Percentiles rank a stretch among this genome's conserved stretches.
Conservation (phyloP, 2,113 vertebrate genomes). For the Mungos mungo region DNA sequence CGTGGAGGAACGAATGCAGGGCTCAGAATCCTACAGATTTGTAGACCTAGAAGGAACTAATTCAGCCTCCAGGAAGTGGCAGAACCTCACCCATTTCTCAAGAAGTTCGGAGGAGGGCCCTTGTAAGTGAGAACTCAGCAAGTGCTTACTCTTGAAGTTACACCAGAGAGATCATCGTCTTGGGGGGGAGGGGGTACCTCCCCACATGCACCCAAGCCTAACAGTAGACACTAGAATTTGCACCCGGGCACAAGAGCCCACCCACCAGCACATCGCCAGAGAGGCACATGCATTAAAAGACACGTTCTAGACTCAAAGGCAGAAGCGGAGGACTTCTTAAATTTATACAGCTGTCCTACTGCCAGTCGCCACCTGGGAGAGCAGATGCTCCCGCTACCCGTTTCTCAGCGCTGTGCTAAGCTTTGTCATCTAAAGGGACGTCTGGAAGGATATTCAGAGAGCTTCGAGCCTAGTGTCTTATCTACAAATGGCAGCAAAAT, state of each 20-base stretch:
- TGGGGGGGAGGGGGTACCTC: background rate
- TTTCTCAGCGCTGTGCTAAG: background rate
- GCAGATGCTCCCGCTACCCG: accelerated
- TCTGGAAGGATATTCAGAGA: background rate
- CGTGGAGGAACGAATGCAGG: background rate
- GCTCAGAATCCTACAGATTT: background rate
- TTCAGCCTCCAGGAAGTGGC: background rate
- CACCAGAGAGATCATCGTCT: accelerated
- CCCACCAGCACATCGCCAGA: background rate
- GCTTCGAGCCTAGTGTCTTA: background rate
- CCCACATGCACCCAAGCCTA: background rate
- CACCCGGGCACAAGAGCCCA: background rate
- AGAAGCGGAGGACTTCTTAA: background rate
- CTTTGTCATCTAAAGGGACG: too few relatives aligned
- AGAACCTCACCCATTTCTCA: background rate
- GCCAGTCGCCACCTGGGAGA: background rate
- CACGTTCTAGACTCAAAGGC: background rate
- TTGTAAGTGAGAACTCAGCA: background rate
- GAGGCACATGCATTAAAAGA: background rate
- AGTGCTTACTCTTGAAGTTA: background rate
- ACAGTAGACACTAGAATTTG: background rate
- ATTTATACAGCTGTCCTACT: background rate
- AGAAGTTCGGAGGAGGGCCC: background rate
- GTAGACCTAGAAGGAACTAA: background rate
- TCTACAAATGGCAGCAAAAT: background rate